Evolutionary conservation across 2,888 invertebrate species (phyloP), one percentile per base, ranked within the genome.

Genomic region (Ctenicera cuprea): DNA sequence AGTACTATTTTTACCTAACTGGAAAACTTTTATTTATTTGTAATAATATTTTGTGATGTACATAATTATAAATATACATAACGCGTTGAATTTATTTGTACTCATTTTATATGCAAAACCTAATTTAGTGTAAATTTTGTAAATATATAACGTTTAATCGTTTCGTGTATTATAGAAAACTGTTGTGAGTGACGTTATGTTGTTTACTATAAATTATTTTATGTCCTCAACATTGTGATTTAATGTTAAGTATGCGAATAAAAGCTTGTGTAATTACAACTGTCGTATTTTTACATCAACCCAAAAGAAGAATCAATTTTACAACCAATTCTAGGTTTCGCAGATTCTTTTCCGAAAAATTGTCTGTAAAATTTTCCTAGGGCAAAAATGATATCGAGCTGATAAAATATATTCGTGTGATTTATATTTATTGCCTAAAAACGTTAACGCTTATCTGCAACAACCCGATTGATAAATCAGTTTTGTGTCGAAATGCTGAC

Each of bases 191-290:
- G 50, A 66, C 41, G 62, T 73, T 73, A 62, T 61, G 62, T 73
- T 68, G 41, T 68, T 37, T 73, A 68, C 68, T 72, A 52, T 20
- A 72, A 72, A 73, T 73, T 73, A 68, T 73, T 73, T 71, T 73
- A 73, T 68, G 67, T 68, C 63, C 67, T 54, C 50, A 68, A 33
- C 63, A 73, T 64, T 73, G 69, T 70, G 73, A 73, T 69, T 73
- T 73, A 73, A 38, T 66, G 50, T 73, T 73, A 70, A 67, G 67
- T 67, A 61, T 72, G 59, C 38, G 41, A 70, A 73, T 63, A 67
- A 73, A 73, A 50, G 69, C 73, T 73, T 70, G 65, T 68, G 41
- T 69, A 73, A 33, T 33, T 33, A 33, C 9, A 33, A 9, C 9
- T 4, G 5, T 33, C 7, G 8, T 9, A 5, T 33, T 33, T 33